Percentiles rank a stretch among this genome's conserved stretches.
Conservation (phyloP, 2,113 vertebrate genomes). For the Pollachius pollachius region DNA sequence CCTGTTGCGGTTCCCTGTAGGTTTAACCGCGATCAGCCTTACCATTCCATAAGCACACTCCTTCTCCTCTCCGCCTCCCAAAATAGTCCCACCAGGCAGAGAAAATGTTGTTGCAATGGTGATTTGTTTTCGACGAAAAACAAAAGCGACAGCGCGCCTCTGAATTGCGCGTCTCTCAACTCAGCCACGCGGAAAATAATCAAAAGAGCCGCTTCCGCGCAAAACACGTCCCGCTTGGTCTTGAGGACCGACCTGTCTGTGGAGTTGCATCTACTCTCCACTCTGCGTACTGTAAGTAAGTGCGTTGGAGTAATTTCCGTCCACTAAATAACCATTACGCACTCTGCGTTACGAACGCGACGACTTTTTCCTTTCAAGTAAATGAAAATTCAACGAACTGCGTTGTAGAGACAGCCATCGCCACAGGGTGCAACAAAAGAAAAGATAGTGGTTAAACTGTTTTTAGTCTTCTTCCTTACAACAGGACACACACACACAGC, state of each 20-base stretch:
- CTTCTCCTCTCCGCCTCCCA: constrained; percentile 11
- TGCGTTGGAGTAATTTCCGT: constrained; percentile 53
- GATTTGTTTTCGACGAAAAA: constrained; percentile 2
- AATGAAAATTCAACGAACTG: constrained; percentile 29
- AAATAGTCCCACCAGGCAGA: neutral
- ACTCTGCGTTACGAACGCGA: constrained; percentile 37
- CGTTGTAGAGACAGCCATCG: neutral
- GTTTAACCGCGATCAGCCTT: too few species aligned
- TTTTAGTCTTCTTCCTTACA: too few species aligned
- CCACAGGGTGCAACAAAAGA: neutral
- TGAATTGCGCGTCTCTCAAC: neutral
- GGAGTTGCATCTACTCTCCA: constrained; percentile 15
- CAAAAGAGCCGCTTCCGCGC: constrained; percentile 19
- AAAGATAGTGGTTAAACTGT: neutral
- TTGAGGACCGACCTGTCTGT: constrained; percentile 48
- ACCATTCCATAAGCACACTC: neutral
- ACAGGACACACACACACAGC: too few species aligned
- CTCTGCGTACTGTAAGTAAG: constrained; percentile 27
- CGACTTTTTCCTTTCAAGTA: constrained; percentile 36
- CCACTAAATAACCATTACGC: constrained; percentile 64
- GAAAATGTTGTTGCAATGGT: neutral
- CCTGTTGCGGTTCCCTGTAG: too few species aligned
- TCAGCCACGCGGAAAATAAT: constrained; percentile 19
- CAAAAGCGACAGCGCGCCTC: neutral
- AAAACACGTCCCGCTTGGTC: constrained; percentile 17